phyloP scores from a whole-genome alignment of 1,140 invertebrate species.

The Probaryconus sp. region DNA sequence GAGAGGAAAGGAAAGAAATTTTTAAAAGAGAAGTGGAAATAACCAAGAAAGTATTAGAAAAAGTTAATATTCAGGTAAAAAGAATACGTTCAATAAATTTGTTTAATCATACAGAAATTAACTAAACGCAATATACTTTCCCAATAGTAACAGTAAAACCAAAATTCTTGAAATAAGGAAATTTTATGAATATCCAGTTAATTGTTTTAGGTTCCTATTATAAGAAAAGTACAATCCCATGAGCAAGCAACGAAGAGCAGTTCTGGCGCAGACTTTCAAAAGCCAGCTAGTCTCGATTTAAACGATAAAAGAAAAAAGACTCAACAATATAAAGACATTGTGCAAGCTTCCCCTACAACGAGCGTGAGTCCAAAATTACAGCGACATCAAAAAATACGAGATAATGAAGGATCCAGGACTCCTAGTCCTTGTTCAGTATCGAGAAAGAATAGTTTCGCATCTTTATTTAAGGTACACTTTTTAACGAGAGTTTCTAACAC shows the following conservation, averaged over 20 bases:
- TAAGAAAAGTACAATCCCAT: constrained; percentile 58
- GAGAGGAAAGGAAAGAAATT: constrained; percentile 76
- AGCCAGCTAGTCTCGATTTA: constrained; percentile 71
- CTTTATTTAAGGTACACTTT: constrained; percentile 83
- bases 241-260: constrained; percentile 32
- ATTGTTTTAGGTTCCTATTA: constrained; percentile 64
- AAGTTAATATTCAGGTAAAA: constrained; percentile 76
- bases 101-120: too few relatives aligned
- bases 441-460: constrained; percentile 88
- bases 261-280: constrained; percentile 66
- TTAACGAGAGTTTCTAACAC: too few relatives aligned
- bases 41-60: constrained; percentile 75
- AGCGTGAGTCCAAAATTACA: constrained; percentile 70
- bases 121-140: background rate
- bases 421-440: constrained; percentile 82
- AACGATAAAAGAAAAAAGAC: constrained; percentile 71
- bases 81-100: too few relatives aligned
- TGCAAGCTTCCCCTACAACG: constrained; percentile 66
- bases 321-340: constrained; percentile 70
- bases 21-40: constrained; percentile 78
- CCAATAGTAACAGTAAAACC: background rate
- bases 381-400: constrained; percentile 75
- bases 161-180: too few relatives aligned
- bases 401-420: constrained; percentile 75
- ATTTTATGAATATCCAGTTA: background rate